These are phyloP conservation scores for Zingel zingel DNA, from an alignment of 2,113 vertebrate genomes.

Conservation along the genomic window DNA sequence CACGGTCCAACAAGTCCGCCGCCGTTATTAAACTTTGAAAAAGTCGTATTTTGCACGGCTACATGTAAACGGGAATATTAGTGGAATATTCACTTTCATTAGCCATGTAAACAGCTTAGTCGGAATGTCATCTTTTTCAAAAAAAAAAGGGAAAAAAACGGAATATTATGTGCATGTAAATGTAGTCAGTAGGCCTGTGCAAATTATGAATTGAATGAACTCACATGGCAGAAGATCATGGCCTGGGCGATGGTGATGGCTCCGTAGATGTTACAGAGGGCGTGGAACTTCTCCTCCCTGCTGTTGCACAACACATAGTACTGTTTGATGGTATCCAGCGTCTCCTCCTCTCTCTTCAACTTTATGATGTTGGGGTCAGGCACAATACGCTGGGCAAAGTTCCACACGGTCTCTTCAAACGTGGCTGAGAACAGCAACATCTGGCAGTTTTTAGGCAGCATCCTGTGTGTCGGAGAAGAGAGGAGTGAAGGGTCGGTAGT, in stretches of 20 bases:
- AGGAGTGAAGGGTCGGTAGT: background rate
- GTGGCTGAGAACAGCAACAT: slow-evolving; percentile 98
- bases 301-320: slow-evolving; percentile 93
- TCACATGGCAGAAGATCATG: slow-evolving; percentile 98
- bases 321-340: slow-evolving; percentile 97
- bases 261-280: slow-evolving; percentile 94
- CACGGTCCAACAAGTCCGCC: too few relatives aligned
- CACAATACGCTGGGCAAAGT: slow-evolving; percentile 94
- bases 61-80: too few relatives aligned
- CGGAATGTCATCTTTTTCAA: too few relatives aligned
- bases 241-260: slow-evolving; percentile 96
- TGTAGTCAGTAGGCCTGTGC: too few relatives aligned
- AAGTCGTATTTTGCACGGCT: too few relatives aligned
- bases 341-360: slow-evolving; percentile 96
- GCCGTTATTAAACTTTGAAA: too few relatives aligned
- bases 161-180: too few relatives aligned
- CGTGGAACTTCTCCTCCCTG: slow-evolving; percentile 96
- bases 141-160: too few relatives aligned
- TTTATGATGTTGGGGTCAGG: slow-evolving; percentile 98
- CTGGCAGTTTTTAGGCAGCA: slow-evolving; percentile 93
- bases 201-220: slow-evolving; percentile 56
- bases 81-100: too few relatives aligned
- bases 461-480: slow-evolving; percentile 77
- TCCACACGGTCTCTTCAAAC: slow-evolving; percentile 96
- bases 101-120: too few relatives aligned